Base-by-base conservation (phyloP, 1,140 invertebrate genomes). In the Tetranychus cinnabarinus region DNA sequence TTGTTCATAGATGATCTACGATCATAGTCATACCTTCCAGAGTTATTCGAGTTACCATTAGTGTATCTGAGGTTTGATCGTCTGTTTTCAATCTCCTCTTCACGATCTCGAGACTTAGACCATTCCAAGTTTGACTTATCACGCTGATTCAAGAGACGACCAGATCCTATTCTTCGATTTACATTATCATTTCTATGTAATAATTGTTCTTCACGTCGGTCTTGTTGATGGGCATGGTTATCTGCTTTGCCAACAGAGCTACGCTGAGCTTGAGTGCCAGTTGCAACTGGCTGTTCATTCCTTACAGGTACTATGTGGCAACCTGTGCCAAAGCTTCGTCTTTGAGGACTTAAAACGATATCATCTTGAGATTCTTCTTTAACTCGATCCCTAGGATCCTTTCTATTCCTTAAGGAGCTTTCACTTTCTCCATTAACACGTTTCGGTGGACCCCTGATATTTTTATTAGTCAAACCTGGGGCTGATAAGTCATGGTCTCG, bases 301-400 rank as follows among this genome's bases (percentile, higher is more conserved):
- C 31, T 52, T n/a, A 31, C 31, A 6, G 50, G 50, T n/a, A 52
- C 50, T 5, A 76, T 74, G 64, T 76, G 74, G 72, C 86, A 88
- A 56, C 86, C 86, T 13, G 83, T 83, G 64, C 82, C 84, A 75
- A 88, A 88, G 70, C 81, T 84, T 48, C 81, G 77, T 7, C 86
- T 76, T 68, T 87, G 85, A 50, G 86, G 86, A 69, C 82, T 84
- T 58, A 88, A 71, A 54, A 87, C 81, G 63, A 88, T 86, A 23
- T 82, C 82, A 70, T 85, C 83, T 69, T 82, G 82, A 37, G 55
- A 56, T 69, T 87, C 85, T 68, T 85, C 83, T 52, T 84, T 82
- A 54, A 88, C 76, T 46, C 84, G 77, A 68, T 86, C 84, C 46
- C 82, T 78, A 1, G 83, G 83, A 72, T 85, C 67, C 8, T n/a